Evolutionary conservation across 2,113 vertebrate genomes (phyloP).

Genomic region (Spea multiplicata): DNA sequence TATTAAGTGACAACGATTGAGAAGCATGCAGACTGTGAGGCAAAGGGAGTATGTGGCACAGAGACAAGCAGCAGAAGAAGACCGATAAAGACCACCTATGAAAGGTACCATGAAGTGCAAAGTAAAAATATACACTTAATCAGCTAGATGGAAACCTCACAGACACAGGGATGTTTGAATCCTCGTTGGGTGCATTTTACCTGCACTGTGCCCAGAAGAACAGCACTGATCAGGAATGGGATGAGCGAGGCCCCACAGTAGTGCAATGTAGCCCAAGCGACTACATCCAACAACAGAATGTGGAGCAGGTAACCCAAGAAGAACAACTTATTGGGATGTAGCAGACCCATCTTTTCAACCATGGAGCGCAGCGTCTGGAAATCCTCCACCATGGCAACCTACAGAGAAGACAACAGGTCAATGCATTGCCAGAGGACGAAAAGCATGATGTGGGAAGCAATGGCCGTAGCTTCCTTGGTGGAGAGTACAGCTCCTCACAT

Average conservation of each 20-base stretch:
- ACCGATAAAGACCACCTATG: no score
- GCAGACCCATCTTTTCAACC: constrained; percentile 70
- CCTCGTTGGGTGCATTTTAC: no score
- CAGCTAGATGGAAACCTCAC: no score
- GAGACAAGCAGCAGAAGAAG: no score
- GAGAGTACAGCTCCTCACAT: no score
- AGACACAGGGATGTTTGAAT: no score
- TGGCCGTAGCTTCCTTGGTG: no score
- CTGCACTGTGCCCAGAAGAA: constrained; percentile 72
- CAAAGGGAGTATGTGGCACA: no score
- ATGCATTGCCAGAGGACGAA: not conserved
- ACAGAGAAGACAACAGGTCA: constrained; percentile 5
- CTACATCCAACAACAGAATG: constrained; percentile 68
- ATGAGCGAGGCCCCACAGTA: constrained; percentile 66
- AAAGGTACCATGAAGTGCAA: no score
- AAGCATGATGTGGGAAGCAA: not conserved
- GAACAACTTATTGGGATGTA: constrained; percentile 64
- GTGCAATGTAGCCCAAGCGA: constrained; percentile 70
- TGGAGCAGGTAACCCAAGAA: constrained; percentile 68
- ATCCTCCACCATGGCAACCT: constrained; percentile 68
- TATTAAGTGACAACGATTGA: no score
- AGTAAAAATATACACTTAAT: no score
- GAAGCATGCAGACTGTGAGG: no score
- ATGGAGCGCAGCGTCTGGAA: constrained; percentile 68
- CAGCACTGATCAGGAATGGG: constrained; percentile 61